Evolutionary conservation across 2,113 vertebrate genomes (phyloP).

Genomic region (Setophaga kirtlandii): DNA sequence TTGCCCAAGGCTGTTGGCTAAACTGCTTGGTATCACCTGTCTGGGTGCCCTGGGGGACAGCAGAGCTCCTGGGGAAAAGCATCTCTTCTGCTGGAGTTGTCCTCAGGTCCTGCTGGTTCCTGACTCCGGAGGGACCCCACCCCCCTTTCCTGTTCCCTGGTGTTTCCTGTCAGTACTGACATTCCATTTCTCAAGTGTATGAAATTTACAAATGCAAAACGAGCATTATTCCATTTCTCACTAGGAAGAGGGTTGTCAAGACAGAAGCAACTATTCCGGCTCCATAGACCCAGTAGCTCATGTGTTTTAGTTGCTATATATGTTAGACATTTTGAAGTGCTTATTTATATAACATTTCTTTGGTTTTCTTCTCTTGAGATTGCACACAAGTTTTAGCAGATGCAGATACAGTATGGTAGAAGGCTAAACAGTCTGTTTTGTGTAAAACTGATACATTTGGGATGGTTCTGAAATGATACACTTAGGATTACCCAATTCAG

Average conservation of each 20-base stretch:
- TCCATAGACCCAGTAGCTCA: not conserved
- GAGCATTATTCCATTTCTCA: not conserved
- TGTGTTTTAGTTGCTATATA: not conserved
- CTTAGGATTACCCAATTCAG: not conserved
- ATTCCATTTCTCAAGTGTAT: not conserved
- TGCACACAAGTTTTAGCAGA: not conserved
- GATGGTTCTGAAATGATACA: not conserved
- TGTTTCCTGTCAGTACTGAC: not conserved
- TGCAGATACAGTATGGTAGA: constrained; percentile 6
- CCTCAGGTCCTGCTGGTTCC: not conserved
- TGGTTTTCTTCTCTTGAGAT: constrained; percentile 4
- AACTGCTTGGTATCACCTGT: not conserved
- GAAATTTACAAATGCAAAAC: not conserved
- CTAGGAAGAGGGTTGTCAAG: not conserved
- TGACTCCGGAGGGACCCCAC: accelerated
- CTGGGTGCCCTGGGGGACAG: not conserved
- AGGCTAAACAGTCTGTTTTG: not conserved
- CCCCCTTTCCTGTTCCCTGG: not conserved
- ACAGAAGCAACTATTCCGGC: not conserved
- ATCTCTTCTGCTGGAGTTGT: not conserved
- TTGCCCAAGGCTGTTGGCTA: not conserved
- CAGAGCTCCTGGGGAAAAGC: not conserved
- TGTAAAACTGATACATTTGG: not conserved
- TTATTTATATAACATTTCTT: constrained; percentile 24
- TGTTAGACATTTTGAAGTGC: not conserved